Conservation (phyloP, 2,113 vertebrate genomes). For the Ciconia maguari region DNA sequence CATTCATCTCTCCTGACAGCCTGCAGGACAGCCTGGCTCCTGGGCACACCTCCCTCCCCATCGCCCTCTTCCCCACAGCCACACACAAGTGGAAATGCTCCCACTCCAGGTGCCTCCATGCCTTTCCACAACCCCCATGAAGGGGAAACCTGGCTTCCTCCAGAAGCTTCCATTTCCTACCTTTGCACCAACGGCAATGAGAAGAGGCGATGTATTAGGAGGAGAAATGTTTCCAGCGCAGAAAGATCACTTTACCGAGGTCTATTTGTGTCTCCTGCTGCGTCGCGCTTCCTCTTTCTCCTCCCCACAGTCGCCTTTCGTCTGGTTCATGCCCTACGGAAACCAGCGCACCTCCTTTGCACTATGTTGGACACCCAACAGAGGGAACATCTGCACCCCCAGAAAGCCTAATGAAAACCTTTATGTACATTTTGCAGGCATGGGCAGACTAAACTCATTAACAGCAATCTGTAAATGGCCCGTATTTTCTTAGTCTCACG, state of each 20-base stretch:
- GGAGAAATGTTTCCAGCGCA: background rate
- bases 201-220: background rate
- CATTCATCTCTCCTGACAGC: background rate
- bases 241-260: background rate
- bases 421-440: background rate
- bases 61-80: background rate
- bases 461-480: background rate
- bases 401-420: background rate
- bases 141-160: background rate
- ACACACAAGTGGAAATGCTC: background rate
- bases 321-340: background rate
- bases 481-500: background rate
- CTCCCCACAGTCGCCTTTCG: background rate
- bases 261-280: background rate
- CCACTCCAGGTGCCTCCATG: fast-evolving
- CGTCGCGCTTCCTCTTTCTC: background rate
- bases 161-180: background rate
- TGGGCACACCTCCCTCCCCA: background rate
- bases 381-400: background rate
- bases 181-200: background rate
- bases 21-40: background rate
- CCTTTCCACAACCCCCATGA: background rate
- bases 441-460: background rate
- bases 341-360: background rate
- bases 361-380: background rate